A percentile compares a stretch with the other conserved stretches of the same genome.
Conservation (phyloP, 2,113 vertebrate species). For the Desmodus rotundus region DNA sequence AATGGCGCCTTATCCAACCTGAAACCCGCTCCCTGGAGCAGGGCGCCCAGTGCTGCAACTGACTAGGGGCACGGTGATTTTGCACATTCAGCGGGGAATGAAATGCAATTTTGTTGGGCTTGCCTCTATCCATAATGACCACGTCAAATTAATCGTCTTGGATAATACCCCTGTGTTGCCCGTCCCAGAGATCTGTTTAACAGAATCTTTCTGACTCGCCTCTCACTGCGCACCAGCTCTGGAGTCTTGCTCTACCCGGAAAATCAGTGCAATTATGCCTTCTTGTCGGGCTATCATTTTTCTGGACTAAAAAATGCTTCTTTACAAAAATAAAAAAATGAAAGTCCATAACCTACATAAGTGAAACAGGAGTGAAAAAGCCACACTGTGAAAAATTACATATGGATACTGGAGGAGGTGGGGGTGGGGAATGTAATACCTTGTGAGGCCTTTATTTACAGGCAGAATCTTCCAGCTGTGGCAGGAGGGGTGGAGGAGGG, state of each 20-base stretch:
- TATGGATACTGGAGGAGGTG: neutral
- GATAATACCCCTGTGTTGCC: slow-evolving; percentile 95
- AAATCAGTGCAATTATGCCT: slow-evolving; percentile 94
- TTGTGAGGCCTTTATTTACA: slow-evolving; percentile 70
- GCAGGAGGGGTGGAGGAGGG: slow-evolving; percentile 15
- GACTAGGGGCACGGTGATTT: slow-evolving; percentile 74
- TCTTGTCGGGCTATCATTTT: slow-evolving; percentile 93
- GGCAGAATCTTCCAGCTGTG: slow-evolving; percentile 8
- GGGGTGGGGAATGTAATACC: slow-evolving; percentile 16
- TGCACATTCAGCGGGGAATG: slow-evolving; percentile 90
- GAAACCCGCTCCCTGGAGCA: slow-evolving; percentile 71
- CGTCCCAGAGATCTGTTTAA: slow-evolving; percentile 94
- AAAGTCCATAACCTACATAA: slow-evolving; percentile 62
- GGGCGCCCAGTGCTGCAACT: slow-evolving; percentile 72
- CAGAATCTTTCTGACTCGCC: slow-evolving; percentile 97
- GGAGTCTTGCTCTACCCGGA: slow-evolving; percentile 90
- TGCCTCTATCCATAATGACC: slow-evolving; percentile 95
- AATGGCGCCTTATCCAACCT: slow-evolving; percentile 69
- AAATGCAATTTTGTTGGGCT: slow-evolving; percentile 95
- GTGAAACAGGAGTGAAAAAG: slow-evolving; percentile 75
- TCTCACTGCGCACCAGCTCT: slow-evolving; percentile 90
- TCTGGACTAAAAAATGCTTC: slow-evolving; percentile 81
- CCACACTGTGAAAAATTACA: slow-evolving; percentile 77
- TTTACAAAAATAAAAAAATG: slow-evolving; percentile 41
- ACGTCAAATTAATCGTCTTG: slow-evolving; percentile 96